A percentile compares a stretch with the other conserved stretches of the same genome.
Conservation (phyloP, 2,797 vertebrate genomes). For the Limosa lapponica region DNA sequence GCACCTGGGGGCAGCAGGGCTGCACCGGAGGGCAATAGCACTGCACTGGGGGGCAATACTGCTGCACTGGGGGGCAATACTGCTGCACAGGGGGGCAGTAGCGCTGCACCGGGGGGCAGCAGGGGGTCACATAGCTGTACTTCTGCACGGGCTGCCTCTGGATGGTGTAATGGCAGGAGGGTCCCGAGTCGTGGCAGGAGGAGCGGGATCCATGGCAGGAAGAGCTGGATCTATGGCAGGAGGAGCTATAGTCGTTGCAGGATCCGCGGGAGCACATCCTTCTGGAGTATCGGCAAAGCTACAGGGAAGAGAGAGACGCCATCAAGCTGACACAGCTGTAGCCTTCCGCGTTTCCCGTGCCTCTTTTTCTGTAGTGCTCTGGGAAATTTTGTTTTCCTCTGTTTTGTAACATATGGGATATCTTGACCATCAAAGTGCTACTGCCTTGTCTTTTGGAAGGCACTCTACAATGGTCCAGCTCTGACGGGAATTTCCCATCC, state of each 20-base stretch:
- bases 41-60: background rate
- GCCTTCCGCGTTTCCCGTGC: fast-evolving
- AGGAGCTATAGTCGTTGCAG: background rate
- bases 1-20: background rate
- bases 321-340: fast-evolving
- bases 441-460: background rate
- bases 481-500: background rate
- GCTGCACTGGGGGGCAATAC: background rate
- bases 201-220: background rate
- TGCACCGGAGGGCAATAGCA: fast-evolving
- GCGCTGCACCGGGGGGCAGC: background rate
- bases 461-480: fast-evolving
- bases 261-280: background rate
- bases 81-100: background rate
- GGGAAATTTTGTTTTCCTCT: background rate
- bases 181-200: background rate
- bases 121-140: background rate
- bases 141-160: background rate
- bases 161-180: background rate
- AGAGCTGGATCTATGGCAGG: background rate
- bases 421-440: no score
- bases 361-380: fast-evolving
- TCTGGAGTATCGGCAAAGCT: background rate
- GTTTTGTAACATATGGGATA: fast-evolving
- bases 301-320: background rate